Conservation (phyloP, 2,113 vertebrate species). For the Verasper variegatus region DNA sequence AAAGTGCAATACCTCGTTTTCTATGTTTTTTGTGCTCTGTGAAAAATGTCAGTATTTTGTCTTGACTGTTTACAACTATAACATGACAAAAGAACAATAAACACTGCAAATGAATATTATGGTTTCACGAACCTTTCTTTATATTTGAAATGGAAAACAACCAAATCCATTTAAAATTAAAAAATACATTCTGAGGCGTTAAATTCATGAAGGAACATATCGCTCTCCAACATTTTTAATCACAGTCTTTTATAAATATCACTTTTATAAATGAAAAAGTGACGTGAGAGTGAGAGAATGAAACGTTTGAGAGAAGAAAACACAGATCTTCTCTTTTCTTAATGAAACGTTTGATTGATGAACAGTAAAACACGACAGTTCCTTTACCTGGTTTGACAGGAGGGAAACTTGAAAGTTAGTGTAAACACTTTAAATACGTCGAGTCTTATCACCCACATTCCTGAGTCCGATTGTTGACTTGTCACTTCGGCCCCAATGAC, state of each 20-base stretch:
- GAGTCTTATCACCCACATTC: background rate
- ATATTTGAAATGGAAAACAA: background rate
- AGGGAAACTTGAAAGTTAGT: too few relatives aligned
- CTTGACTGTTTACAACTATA: conserved; percentile 14
- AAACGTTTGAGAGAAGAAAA: background rate
- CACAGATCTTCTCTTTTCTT: too few relatives aligned
- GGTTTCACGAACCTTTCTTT: background rate
- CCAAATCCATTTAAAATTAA: background rate
- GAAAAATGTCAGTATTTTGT: conserved; percentile 17
- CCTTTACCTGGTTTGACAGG: background rate
- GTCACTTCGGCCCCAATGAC: background rate
- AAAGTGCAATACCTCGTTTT: conserved; percentile 42
- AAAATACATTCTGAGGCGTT: background rate
- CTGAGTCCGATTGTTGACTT: background rate
- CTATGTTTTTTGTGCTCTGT: background rate
- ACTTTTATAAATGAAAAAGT: background rate
- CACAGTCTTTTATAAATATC: background rate
- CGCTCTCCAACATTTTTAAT: too few relatives aligned
- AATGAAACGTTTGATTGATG: too few relatives aligned
- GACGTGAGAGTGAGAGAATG: background rate
- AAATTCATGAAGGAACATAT: background rate
- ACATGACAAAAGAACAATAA: conserved; percentile 22
- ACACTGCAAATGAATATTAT: background rate
- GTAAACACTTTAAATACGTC: too few relatives aligned
- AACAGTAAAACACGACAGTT: background rate